phyloP scores from a whole-genome alignment of 2,888 invertebrate species.

The Erpobdella octoculata region DNA sequence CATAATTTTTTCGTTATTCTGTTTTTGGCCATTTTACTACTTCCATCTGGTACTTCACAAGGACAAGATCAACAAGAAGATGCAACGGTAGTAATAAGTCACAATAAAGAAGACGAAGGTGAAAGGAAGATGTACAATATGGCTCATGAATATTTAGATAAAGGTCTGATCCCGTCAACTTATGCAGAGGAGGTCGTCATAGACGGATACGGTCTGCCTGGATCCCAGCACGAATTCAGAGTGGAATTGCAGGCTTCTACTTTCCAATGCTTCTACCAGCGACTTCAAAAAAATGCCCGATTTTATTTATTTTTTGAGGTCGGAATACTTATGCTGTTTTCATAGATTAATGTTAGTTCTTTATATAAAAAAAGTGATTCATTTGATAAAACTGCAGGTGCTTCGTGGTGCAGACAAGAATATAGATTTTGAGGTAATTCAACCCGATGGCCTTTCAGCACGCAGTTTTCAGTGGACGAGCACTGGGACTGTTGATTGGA shows the following conservation, averaged over 20 bases:
- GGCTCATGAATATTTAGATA: slow-evolving; percentile 15
- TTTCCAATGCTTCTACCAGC: slow-evolving; percentile 19
- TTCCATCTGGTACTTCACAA: too few species aligned
- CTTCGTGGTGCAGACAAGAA: slow-evolving; percentile 85
- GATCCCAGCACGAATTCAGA: slow-evolving; percentile 15
- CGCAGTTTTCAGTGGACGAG: slow-evolving; percentile 36
- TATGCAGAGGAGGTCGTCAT: not conserved
- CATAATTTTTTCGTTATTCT: too few species aligned
- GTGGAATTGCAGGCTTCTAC: slow-evolving; percentile 4
- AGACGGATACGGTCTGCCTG: slow-evolving; percentile 1
- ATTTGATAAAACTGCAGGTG: too few species aligned
- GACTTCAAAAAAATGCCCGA: slow-evolving; percentile 16
- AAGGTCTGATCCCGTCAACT: slow-evolving; percentile 14
- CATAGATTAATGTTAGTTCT: too few species aligned
- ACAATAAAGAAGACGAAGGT: too few species aligned
- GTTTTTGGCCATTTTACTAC: too few species aligned
- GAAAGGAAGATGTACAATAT: not conserved
- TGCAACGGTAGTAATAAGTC: too few species aligned
- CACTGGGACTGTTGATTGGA: slow-evolving; percentile 70
- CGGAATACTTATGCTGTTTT: not conserved
- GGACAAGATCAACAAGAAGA: too few species aligned
- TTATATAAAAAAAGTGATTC: too few species aligned
- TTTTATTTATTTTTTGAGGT: slow-evolving; percentile 21
- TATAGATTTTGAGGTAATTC: slow-evolving; percentile 81
- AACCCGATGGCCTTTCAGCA: slow-evolving; percentile 59